A percentile compares a stretch with the other conserved stretches of the same genome.
Conservation (phyloP, 2,113 vertebrate species). For the Oreotragus oreotragus region DNA sequence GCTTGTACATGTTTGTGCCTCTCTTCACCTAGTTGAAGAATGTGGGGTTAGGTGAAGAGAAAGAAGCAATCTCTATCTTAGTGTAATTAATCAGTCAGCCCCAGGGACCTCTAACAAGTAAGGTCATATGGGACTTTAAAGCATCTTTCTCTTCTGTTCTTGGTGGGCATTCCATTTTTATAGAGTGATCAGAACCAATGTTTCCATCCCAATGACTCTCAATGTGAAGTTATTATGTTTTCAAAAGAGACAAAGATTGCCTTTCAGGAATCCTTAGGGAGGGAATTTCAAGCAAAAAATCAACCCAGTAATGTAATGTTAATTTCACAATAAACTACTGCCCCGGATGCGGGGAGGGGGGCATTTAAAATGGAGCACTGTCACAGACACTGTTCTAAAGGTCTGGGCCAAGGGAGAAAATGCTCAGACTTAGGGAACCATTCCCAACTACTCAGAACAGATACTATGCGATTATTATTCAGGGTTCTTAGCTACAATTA, state of each 20-base stretch:
- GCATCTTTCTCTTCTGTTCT: slow-evolving; percentile 24
- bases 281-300: neutral
- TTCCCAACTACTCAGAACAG: neutral
- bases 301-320: neutral
- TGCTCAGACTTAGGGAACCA: neutral
- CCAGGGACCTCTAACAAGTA: neutral
- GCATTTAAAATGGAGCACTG: neutral
- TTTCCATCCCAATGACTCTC: neutral
- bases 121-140: slow-evolving; percentile 45
- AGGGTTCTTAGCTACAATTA: neutral
- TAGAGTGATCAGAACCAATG: neutral
- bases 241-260: neutral
- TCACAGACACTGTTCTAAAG: neutral
- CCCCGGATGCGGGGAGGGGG: accelerated
- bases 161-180: slow-evolving; percentile 23
- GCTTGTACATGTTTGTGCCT: neutral
- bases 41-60: neutral
- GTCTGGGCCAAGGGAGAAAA: neutral
- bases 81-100: neutral
- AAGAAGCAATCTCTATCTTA: neutral
- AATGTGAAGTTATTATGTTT: neutral
- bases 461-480: neutral
- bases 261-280: neutral
- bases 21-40: neutral
- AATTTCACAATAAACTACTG: neutral